Conservation (phyloP, 2,113 vertebrate genomes). For the Trogon melanurus region DNA sequence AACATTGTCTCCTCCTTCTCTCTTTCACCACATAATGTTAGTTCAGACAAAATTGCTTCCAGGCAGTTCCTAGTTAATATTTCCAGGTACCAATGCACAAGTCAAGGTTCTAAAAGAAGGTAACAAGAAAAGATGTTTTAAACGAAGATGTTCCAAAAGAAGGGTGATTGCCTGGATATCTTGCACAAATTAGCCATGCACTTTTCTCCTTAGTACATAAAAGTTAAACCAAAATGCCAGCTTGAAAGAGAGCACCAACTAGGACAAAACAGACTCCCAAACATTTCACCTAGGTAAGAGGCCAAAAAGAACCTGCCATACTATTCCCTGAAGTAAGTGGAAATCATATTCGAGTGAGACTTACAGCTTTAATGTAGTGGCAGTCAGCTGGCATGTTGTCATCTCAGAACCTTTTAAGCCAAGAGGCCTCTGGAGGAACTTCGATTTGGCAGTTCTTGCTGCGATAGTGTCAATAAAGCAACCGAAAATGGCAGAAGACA, state of each 20-base stretch:
- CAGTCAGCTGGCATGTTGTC: fast-evolving
- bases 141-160: background rate
- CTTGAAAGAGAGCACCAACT: background rate
- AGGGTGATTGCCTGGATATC: background rate
- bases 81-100: background rate
- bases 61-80: background rate
- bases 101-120: background rate
- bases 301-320: background rate
- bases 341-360: background rate
- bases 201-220: background rate
- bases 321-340: background rate
- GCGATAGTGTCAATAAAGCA: background rate
- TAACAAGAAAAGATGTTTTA: background rate
- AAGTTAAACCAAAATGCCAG: background rate
- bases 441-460: background rate
- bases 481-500: background rate
- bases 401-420: background rate
- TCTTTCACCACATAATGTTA: background rate
- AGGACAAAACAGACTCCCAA: background rate
- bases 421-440: background rate
- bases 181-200: background rate
- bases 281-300: background rate
- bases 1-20: background rate
- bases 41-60: background rate
- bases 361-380: background rate